Percentiles rank a stretch among this genome's conserved stretches.
These are phyloP conservation scores for Pygocentrus nattereri DNA, from an alignment of 2,797 vertebrate species.

Conservation along the genomic window DNA sequence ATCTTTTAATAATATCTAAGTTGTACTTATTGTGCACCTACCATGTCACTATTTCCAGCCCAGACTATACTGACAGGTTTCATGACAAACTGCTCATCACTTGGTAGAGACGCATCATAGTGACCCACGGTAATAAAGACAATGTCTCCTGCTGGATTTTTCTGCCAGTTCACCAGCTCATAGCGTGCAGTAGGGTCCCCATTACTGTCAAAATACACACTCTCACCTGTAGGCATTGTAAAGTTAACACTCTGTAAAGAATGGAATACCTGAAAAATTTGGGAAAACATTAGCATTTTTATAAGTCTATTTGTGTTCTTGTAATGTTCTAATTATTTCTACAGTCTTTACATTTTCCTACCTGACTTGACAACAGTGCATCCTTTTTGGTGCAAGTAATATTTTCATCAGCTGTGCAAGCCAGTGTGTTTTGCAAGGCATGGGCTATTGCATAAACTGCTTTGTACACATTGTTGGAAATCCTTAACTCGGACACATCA, in stretches of 20 bases:
- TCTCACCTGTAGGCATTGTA: conserved; percentile 72
- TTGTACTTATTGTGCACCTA: conserved; percentile 40
- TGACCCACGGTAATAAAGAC: conserved; percentile 74
- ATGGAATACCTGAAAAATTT: conserved; percentile 66
- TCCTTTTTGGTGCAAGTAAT: conserved; percentile 58
- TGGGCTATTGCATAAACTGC: conserved; percentile 78
- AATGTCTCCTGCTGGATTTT: conserved; percentile 63
- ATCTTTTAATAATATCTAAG: neutral
- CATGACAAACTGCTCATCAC: conserved; percentile 73
- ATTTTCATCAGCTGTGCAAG: conserved; percentile 61
- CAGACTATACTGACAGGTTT: conserved; percentile 71
- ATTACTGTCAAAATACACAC: conserved; percentile 73
- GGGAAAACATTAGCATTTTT: too few relatives aligned
- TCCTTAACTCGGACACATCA: conserved; percentile 78
- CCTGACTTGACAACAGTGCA: conserved; percentile 64
- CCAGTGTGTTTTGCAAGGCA: conserved; percentile 69
- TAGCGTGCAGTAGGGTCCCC: conserved; percentile 78
- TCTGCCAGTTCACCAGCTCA: conserved; percentile 82
- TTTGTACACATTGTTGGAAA: conserved; percentile 81
- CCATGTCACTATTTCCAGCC: conserved; percentile 61
- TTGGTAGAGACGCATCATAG: conserved; percentile 74
- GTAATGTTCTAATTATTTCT: neutral
- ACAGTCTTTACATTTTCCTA: conserved; percentile 45
- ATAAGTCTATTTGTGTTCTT: neutral
- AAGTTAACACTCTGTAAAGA: conserved; percentile 74